These are phyloP conservation scores for Tyrophagus putrescentiae DNA, from an alignment of 1,140 invertebrate species.

Conservation along the genomic window DNA sequence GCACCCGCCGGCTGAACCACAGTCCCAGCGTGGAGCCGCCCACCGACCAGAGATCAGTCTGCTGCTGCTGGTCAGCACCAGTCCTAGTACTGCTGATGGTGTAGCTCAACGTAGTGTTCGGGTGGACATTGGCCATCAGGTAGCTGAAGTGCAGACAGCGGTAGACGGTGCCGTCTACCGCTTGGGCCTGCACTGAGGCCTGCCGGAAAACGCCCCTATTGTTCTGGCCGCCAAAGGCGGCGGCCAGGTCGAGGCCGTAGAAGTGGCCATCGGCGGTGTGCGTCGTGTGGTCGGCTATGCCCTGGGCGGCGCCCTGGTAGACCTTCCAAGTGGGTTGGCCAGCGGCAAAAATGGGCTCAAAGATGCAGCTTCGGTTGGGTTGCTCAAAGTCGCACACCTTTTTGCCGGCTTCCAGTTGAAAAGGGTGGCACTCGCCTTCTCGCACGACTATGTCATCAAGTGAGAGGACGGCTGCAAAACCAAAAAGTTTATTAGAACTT, in stretches of 20 bases:
- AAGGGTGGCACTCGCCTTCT: neutral
- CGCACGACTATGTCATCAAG: neutral
- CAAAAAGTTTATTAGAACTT: too few relatives aligned
- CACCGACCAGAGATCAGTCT: neutral
- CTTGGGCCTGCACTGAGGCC: neutral
- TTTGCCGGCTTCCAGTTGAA: too few relatives aligned
- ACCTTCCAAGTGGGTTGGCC: too few relatives aligned
- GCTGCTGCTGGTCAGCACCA: neutral
- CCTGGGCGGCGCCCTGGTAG: too few relatives aligned
- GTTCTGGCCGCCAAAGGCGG: too few relatives aligned
- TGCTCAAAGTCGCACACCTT: neutral
- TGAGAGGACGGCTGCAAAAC: too few relatives aligned
- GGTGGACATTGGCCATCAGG: neutral
- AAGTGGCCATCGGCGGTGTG: neutral
- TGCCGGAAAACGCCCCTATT: too few relatives aligned
- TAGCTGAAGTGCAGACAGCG: neutral
- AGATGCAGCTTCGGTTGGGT: neutral
- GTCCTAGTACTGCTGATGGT: neutral
- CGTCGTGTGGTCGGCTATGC: conserved; percentile 2
- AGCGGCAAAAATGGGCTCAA: neutral
- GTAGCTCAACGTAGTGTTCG: neutral
- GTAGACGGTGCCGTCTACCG: neutral
- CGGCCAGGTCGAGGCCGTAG: neutral
- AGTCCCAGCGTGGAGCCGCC: neutral
- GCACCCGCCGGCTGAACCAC: neutral